Base-by-base conservation (phyloP, 2,797 vertebrate species). In the Squalus acanthias region DNA sequence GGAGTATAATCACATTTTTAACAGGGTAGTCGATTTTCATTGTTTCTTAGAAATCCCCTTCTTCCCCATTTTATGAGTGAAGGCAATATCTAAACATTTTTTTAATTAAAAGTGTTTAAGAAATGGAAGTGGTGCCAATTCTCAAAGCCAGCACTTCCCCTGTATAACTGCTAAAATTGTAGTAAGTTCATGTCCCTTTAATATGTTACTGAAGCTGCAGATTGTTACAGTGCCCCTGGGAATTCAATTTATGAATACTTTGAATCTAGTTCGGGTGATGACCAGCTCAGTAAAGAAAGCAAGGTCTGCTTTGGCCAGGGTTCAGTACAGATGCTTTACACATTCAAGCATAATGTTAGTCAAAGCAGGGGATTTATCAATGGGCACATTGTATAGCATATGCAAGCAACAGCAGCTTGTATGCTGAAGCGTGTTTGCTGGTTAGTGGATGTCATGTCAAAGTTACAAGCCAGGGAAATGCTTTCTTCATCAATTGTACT, bases 351-450 rank as follows among this genome's bases (percentile, higher is more conserved):
- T 95, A 76, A 93, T 93, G 65, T 46, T 69, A 67, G 63, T 65
- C 91, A 53, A 95, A 95, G 70, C 72, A 95, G 94, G 2, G 50
- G 94, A 95, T 95, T 95, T 95, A 95, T 95, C 94, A 95, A 95
- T 95, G 50, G 94, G 94, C 94, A 57, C 53, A 95, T 95, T 95
- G 94, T 95, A 60, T 57, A 50, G 69, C 94, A 74, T 95, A 76
- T 74, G 70, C 94, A 76, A 76, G 70, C 94, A 95, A 95, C 70
- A 74, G 70, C 24, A 95, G 70, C 50, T 95, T 76, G 50, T 74
- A 60, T 3, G 26, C 94, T 60, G 70, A 76, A 95, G 69, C 53
- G 8, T 95, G 94, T 76, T 95, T 95, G 94, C 94, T 76, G 50
- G 94, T 60, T 76, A 74, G 72, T 5, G 15, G 70, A 95, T 95